Base-by-base conservation (phyloP, 2,888 invertebrate species). In the Rotaria socialis region DNA sequence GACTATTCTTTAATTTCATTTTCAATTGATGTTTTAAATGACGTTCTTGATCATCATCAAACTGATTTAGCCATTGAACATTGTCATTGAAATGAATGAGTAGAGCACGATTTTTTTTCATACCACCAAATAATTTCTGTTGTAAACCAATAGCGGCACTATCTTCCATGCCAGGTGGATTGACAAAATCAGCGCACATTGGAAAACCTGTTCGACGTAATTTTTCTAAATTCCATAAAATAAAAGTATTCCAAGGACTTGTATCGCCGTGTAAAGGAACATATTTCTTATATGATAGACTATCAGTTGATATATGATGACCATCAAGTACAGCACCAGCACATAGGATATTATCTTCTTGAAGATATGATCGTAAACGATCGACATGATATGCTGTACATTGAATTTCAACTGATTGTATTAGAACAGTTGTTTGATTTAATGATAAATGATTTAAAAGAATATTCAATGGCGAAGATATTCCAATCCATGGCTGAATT, bases 111-210 rank as follows among this genome's bases (percentile, higher is more conserved):
- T 80, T 80, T 10, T n/a, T 47, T 80, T 22, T 24, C 24, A 24
- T 80, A 19, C 80, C 80, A 80, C 47, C 47, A 47, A 80, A 80
- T 47, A 43, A 80, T 47, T 80, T 80, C n/a, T 80, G 80, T 80
- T 80, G 80, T 47, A 80, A n/a, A 43, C 11, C 43, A 47, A 80
- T 80, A 47, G 24, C 47, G 47, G 24, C 24, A 43, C 24, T 19
- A 47, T 80, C 80, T 80, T 80, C 80, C 80, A 80, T 80, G 11
- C 80, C 80, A n/a, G 80, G 22, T 80, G 80, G 80, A 47, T 80
- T 24, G 24, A 80, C 80, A 80, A 24, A n/a, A 80, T 80, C 80
- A 11, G 80, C 7, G 47, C 47, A 47, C 1, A 47, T 11, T 5
- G 47, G 47, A 80, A 80, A 80, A 47, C 80, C 80, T 4, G 80